Evolutionary conservation across 2,888 invertebrate species (phyloP).

Genomic region (Drosophila rellima): DNA sequence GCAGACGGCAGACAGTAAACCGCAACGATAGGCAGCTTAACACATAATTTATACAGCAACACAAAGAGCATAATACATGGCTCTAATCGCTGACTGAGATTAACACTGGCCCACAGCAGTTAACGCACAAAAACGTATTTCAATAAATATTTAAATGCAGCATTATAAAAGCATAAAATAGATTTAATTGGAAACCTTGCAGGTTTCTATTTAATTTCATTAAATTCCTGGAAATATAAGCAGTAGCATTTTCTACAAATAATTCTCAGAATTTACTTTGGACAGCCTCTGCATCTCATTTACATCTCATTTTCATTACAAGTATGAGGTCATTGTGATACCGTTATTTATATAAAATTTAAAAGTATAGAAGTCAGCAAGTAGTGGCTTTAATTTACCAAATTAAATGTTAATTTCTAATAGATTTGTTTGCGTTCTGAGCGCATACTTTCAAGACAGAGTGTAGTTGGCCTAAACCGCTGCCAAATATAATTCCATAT

Average conservation of each 20-base stretch:
- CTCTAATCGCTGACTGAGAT: conserved; percentile 45
- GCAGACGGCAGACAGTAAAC: conserved; percentile 43
- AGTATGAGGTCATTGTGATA: background rate
- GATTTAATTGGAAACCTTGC: no score
- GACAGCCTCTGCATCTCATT: background rate
- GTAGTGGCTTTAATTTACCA: conserved; percentile 8
- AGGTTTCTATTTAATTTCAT: background rate
- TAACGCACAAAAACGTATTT: background rate
- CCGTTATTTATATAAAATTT: background rate
- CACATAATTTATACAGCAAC: conserved; percentile 49
- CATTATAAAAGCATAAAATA: background rate
- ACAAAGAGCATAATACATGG: conserved; percentile 47
- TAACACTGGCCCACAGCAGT: conserved; percentile 41
- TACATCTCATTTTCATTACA: background rate
- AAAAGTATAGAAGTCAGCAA: background rate
- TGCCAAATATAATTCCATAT: conserved; percentile 57
- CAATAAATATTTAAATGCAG: background rate
- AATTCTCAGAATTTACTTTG: background rate
- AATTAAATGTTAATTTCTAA: background rate
- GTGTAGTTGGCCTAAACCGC: conserved; percentile 33
- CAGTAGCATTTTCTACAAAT: background rate
- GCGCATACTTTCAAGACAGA: conserved; percentile 33
- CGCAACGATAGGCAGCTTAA: conserved; percentile 67
- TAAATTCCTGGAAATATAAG: background rate
- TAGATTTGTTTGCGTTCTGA: background rate